Evolutionary conservation across 2,888 invertebrate species (phyloP).

Genomic region (Alsophila aescularia): DNA sequence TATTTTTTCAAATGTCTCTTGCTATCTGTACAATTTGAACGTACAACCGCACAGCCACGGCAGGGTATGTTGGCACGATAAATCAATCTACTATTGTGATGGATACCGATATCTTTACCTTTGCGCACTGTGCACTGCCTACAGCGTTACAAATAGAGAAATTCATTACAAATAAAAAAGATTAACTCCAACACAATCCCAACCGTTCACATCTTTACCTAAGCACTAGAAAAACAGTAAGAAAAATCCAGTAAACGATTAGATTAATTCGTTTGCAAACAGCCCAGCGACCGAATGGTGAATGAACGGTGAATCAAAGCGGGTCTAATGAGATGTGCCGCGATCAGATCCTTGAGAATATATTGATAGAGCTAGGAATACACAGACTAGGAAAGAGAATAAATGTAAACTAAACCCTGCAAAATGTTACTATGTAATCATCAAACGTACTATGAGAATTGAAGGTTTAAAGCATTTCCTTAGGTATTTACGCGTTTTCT

Average conservation of each 20-base stretch:
- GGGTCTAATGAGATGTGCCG: conserved; percentile 29
- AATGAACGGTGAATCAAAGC: conserved; percentile 21
- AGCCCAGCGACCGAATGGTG: conserved; percentile 3
- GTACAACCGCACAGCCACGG: conserved; percentile 41
- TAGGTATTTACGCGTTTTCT: no score
- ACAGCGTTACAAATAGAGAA: conserved; percentile 9
- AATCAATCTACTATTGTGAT: conserved; percentile 75
- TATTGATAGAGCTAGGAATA: conserved; percentile 2
- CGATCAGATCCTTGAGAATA: conserved; percentile 1
- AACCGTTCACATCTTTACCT: no score
- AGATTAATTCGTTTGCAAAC: conserved; percentile 25
- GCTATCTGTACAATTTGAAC: conserved; percentile 29
- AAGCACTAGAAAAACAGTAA: conserved; percentile 3
- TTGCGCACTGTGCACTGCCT: conserved; percentile 14
- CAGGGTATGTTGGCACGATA: conserved; percentile 68
- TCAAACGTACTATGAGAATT: no score
- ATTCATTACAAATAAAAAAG: not conserved
- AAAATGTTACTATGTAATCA: no score
- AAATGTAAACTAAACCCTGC: no score
- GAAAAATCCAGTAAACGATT: conserved; percentile 19
- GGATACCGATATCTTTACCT: conserved; percentile 57
- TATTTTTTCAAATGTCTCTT: no score
- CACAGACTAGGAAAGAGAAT: no score
- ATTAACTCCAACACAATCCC: no score
- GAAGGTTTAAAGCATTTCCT: no score